Conservation (phyloP, 2,113 vertebrate genomes). For the Hassar affinis region DNA sequence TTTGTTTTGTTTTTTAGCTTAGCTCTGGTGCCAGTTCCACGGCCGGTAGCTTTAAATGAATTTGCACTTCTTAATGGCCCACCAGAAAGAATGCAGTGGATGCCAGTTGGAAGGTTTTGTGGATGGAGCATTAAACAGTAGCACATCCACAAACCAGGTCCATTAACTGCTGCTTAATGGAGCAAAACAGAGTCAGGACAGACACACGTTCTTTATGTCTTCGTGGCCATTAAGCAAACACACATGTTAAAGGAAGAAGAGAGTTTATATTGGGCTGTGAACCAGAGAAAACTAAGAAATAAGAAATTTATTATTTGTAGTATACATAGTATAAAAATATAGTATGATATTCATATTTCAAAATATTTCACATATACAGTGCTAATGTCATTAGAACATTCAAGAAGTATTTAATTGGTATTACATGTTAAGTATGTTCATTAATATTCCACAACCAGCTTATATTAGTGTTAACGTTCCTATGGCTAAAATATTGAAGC, state of each 20-base stretch:
- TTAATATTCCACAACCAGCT: neutral
- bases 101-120: slow-evolving; percentile 30
- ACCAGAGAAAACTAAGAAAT: neutral
- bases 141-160: neutral
- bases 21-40: neutral
- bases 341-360: neutral
- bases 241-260: neutral
- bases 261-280: neutral
- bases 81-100: neutral
- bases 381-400: neutral
- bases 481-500: too few species aligned
- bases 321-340: too few species aligned
- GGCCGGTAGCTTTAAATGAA: slow-evolving; percentile 11
- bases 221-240: neutral
- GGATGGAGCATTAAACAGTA: slow-evolving; percentile 27
- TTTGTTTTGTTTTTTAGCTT: neutral
- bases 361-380: neutral
- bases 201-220: neutral
- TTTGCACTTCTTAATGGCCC: slow-evolving; percentile 11
- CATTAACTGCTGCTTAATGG: slow-evolving; percentile 40
- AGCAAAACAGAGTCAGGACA: slow-evolving; percentile 1
- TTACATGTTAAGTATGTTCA: neutral
- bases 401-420: neutral
- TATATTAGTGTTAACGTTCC: neutral
- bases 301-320: neutral